phyloP scores from a whole-genome alignment of 2,113 vertebrate genomes.

The Cisticola juncidis region DNA sequence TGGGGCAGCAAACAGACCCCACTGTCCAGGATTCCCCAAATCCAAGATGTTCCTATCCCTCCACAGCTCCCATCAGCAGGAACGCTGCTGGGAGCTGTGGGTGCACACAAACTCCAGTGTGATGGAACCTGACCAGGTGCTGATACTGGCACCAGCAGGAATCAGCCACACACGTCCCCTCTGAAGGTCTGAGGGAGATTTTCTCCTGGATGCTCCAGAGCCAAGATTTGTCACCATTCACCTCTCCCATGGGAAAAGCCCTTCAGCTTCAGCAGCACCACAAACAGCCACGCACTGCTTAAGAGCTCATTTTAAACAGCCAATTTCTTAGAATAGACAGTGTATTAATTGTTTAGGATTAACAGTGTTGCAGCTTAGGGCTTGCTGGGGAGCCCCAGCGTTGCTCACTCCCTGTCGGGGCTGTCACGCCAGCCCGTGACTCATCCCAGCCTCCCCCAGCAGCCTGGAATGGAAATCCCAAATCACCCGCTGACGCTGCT shows the following conservation, averaged over 20 bases:
- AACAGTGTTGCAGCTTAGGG: neutral
- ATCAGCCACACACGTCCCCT: neutral
- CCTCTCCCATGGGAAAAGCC: rapidly evolving
- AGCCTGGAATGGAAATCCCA: conserved; percentile 19
- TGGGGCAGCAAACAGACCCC: rapidly evolving
- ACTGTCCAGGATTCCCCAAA: neutral
- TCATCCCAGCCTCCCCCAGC: neutral
- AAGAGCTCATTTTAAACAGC: neutral
- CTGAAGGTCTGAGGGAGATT: neutral
- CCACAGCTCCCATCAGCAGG: neutral
- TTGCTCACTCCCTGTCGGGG: neutral
- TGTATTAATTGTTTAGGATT: neutral
- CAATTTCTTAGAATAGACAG: neutral
- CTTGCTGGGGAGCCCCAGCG: neutral
- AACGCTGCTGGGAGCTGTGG: rapidly evolving
- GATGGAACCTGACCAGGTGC: neutral
- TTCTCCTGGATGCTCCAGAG: neutral
- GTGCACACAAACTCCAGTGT: rapidly evolving
- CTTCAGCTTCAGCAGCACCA: neutral
- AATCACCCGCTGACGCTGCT: neutral
- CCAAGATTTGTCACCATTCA: rapidly evolving
- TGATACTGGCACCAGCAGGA: rapidly evolving
- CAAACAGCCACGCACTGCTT: rapidly evolving
- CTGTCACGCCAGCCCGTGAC: neutral
- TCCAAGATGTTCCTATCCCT: neutral